Conservation (phyloP, 92 coral and sea anemone genomes). For the Galaxea fascicularis region DNA sequence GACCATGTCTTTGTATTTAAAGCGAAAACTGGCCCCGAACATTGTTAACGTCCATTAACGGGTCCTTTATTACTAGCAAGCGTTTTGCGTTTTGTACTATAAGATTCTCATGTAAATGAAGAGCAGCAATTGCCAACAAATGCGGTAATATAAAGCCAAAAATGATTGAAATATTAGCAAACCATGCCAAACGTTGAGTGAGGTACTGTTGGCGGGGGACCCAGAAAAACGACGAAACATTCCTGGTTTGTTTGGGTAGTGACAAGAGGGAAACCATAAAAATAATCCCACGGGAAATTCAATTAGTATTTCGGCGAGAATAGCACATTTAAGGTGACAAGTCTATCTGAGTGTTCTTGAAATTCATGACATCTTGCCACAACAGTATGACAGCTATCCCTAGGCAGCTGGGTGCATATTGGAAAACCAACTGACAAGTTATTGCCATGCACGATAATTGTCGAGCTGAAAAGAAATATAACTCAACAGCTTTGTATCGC, state of each 20-base stretch:
- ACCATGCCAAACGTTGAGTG: neutral
- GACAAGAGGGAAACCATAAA: neutral
- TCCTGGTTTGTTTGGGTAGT: slow-evolving; percentile 2
- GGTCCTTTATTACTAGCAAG: too few species aligned
- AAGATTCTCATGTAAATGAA: too few species aligned
- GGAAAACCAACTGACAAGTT: neutral
- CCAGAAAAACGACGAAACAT: neutral
- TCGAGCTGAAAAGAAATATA: neutral
- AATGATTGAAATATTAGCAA: neutral
- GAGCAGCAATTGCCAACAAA: too few species aligned
- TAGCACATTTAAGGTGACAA: slow-evolving; percentile 4
- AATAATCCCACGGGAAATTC: slow-evolving; percentile 20
- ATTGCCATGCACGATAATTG: neutral
- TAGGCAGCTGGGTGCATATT: slow-evolving; percentile 30
- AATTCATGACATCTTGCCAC: slow-evolving; percentile 1
- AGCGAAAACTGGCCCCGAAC: neutral
- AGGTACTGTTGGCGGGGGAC: neutral
- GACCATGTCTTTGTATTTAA: neutral
- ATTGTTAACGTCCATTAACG: neutral
- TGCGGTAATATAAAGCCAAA: neutral
- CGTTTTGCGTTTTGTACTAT: too few species aligned
- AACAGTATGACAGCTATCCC: neutral
- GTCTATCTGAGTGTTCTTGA: slow-evolving; percentile 16
- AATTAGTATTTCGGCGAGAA: slow-evolving; percentile 5
- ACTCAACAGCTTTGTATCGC: neutral